Percentiles rank a stretch among this genome's conserved stretches.
These are phyloP conservation scores for Drosophila neutralis DNA, from an alignment of 2,888 invertebrate genomes.

Conservation along the genomic window DNA sequence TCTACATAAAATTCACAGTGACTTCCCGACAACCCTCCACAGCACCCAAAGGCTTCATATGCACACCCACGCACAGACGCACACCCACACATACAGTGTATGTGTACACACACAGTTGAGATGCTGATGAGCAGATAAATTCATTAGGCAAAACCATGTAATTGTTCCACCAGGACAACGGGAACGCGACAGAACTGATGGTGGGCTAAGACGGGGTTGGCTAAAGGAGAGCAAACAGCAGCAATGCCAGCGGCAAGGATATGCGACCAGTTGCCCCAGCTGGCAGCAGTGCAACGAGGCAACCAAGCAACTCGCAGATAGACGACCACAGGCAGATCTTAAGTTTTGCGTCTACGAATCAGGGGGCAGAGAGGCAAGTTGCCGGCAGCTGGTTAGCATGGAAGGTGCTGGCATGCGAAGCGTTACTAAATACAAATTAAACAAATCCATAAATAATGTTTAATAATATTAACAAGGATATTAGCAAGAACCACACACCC, in stretches of 20 bases:
- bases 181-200: slow-evolving; percentile 59
- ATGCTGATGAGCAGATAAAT: slow-evolving; percentile 84
- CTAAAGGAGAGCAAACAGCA: slow-evolving; percentile 27
- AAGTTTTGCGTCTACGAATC: slow-evolving; percentile 55
- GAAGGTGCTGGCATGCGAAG: slow-evolving; percentile 47
- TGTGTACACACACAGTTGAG: slow-evolving; percentile 51
- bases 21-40: slow-evolving; percentile 22
- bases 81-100: slow-evolving; percentile 20
- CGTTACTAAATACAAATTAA: slow-evolving; percentile 84
- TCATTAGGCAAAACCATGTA: slow-evolving; percentile 85
- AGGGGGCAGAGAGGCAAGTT: slow-evolving; percentile 42
- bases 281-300: slow-evolving; percentile 40
- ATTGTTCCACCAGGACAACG: slow-evolving; percentile 83
- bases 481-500: slow-evolving; percentile 70
- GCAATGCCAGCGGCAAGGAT: slow-evolving; percentile 39
- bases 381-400: slow-evolving; percentile 15
- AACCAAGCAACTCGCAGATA: slow-evolving; percentile 33
- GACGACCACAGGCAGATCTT: slow-evolving; percentile 72
- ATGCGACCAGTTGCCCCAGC: slow-evolving; percentile 53
- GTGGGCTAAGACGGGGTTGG: slow-evolving; percentile 26
- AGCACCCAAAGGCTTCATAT: slow-evolving; percentile 17
- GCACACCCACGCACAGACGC: slow-evolving; percentile 14
- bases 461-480: slow-evolving; percentile 84
- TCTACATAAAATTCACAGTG: slow-evolving; percentile 83
- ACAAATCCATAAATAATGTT: slow-evolving; percentile 85